Evolutionary conservation across 2,113 vertebrate genomes (phyloP), one percentile per base, ranked within the genome.

Genomic region (Melanotaenia duboulayi): DNA sequence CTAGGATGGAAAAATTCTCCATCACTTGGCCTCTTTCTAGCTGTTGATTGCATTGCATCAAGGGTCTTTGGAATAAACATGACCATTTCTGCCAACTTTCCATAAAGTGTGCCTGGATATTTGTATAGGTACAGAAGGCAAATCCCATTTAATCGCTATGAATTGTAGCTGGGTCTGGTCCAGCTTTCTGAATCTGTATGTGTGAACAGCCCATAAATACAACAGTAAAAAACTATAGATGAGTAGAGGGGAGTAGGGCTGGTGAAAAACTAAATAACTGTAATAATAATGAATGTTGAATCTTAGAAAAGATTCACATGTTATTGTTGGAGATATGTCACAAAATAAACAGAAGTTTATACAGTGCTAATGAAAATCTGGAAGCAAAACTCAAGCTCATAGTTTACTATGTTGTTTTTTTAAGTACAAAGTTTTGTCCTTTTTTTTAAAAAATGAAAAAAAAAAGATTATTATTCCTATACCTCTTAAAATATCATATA

Each of bases 381-480:
- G n/a, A 67, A 65, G 64, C 65, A 79, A 78, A 82, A 56, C 73
- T 69, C 65, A 74, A 76, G 76, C 60, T 63, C 42, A 28, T 28
- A 28, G 28, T 28, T 3, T 3, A 28, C 3, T 3, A 28, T 28
- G 28, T 28, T 28, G 6, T 3, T 6, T 28, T 28, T 28, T 28
- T 28, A n/a, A 6, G 3, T 28, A 28, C 3, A 28, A 4, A 4
- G 28, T 6, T 28, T 28, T 28, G 28, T 6, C 28, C 28, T 28
- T 28, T 28, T 4, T 28, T 28, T 6, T 28, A 28, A 28, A 28
- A 4, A 28, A 28, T n/a, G n/a, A n/a, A 28, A 28, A 4, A 28
- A 6, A 20, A 56, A 4, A 51, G 16, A 66, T 65, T 6, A 17
- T 46, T 46, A 69, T 70, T 61, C 56, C 25, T 46, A 8, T 10